Evolutionary conservation across 2,113 vertebrate species (phyloP).

Genomic region (Aegithalos caudatus): DNA sequence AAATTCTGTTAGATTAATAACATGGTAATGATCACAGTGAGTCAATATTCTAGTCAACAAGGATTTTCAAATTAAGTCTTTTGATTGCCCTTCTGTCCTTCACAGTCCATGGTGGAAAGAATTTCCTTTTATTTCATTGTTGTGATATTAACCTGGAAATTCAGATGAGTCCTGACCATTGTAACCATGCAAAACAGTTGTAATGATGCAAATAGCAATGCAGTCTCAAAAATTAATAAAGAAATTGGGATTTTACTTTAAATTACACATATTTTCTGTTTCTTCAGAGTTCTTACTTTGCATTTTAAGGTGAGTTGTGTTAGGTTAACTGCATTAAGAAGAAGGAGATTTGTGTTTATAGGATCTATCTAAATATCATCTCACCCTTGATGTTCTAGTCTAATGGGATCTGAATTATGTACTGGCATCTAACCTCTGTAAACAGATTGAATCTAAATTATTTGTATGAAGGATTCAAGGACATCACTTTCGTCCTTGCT

Average conservation of each 20-base stretch:
- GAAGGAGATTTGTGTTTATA: neutral
- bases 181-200: neutral
- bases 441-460: constrained; percentile 46
- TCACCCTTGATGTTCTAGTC: neutral
- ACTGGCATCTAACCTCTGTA: neutral
- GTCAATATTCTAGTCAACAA: neutral
- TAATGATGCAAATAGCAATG: neutral
- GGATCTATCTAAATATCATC: constrained; percentile 16
- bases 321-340: constrained; percentile 36
- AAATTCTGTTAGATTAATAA: neutral
- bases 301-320: neutral
- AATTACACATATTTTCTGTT: neutral
- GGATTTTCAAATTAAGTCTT: neutral
- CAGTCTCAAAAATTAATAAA: neutral
- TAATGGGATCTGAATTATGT: constrained; percentile 56
- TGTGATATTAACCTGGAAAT: neutral
- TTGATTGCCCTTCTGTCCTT: neutral
- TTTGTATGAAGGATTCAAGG: constrained; percentile 25
- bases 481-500: neutral
- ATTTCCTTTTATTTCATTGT: neutral
- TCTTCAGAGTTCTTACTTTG: neutral
- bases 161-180: neutral
- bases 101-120: neutral
- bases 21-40: neutral
- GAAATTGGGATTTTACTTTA: neutral